A percentile compares a stretch with the other conserved stretches of the same genome.
phyloP scores from a whole-genome alignment of 1,140 invertebrate species.

The Chionoecetes opilio region DNA sequence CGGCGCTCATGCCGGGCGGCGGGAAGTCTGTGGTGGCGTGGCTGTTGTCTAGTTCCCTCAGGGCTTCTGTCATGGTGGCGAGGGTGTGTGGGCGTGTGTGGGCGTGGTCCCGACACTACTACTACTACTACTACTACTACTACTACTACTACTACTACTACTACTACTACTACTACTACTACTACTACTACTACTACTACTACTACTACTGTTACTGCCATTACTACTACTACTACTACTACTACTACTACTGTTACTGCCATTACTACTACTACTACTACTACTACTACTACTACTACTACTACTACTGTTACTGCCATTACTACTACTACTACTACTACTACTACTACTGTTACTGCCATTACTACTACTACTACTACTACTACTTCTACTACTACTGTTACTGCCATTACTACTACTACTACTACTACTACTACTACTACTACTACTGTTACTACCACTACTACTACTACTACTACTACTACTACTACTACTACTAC shows the following conservation, averaged over 20 bases:
- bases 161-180: not conserved
- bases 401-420: too few species aligned
- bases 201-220: slow-evolving; percentile 87
- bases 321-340: too few species aligned
- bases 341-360: too few species aligned
- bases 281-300: slow-evolving; percentile 6
- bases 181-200: slow-evolving; percentile 38
- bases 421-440: too few species aligned
- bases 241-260: not conserved
- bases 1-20: too few species aligned
- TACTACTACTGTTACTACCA: not conserved
- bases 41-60: too few species aligned
- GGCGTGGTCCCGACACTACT: not conserved
- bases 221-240: slow-evolving; percentile 83
- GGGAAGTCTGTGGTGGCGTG: too few species aligned
- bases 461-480: not conserved
- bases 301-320: not conserved
- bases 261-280: slow-evolving; percentile 15
- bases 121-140: slow-evolving; percentile 45
- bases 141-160: not conserved
- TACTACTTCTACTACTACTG: too few species aligned
- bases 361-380: too few species aligned
- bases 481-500: slow-evolving; percentile 1
- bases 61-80: too few species aligned
- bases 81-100: too few species aligned